Percentiles rank a stretch among this genome's conserved stretches.
phyloP scores from a whole-genome alignment of 2,797 vertebrate genomes.

The Pangasius mekongensis region DNA sequence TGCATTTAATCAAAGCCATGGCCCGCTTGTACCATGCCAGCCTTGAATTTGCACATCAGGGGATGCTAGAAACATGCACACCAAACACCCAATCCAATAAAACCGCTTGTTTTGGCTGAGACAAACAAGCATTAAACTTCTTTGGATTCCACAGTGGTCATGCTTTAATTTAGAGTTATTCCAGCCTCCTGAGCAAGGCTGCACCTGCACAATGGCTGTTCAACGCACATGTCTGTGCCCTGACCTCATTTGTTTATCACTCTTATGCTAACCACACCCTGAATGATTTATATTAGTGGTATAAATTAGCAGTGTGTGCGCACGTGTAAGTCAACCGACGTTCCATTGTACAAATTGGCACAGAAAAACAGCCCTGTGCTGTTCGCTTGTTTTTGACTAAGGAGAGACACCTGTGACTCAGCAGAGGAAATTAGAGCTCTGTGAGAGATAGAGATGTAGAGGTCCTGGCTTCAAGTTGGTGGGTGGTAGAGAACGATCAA shows the following conservation, averaged over 20 bases:
- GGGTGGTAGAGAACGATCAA: neutral
- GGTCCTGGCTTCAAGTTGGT: slow-evolving; percentile 14
- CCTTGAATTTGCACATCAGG: slow-evolving; percentile 67
- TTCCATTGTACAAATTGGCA: slow-evolving; percentile 59
- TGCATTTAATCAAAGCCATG: slow-evolving; percentile 76
- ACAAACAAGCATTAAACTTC: slow-evolving; percentile 65
- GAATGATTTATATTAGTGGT: slow-evolving; percentile 72
- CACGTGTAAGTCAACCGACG: slow-evolving; percentile 40
- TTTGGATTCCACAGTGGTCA: slow-evolving; percentile 70
- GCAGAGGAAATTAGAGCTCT: slow-evolving; percentile 39
- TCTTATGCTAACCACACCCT: slow-evolving; percentile 68
- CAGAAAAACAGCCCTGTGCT: slow-evolving; percentile 50
- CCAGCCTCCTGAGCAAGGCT: slow-evolving; percentile 54
- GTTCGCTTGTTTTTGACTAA: slow-evolving; percentile 62
- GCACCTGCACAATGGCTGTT: slow-evolving; percentile 77
- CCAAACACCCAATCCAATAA: slow-evolving; percentile 77
- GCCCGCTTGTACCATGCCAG: slow-evolving; percentile 62
- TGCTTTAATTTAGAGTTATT: slow-evolving; percentile 71
- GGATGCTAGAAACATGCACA: slow-evolving; percentile 74
- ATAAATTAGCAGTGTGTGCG: slow-evolving; percentile 57
- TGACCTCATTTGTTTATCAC: slow-evolving; percentile 79
- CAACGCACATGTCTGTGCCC: slow-evolving; percentile 69
- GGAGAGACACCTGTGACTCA: slow-evolving; percentile 77
- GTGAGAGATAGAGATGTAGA: neutral
- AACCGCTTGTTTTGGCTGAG: slow-evolving; percentile 70